Evolutionary conservation across 1,140 invertebrate genomes (phyloP).

Genomic region (Goniozus legneri): DNA sequence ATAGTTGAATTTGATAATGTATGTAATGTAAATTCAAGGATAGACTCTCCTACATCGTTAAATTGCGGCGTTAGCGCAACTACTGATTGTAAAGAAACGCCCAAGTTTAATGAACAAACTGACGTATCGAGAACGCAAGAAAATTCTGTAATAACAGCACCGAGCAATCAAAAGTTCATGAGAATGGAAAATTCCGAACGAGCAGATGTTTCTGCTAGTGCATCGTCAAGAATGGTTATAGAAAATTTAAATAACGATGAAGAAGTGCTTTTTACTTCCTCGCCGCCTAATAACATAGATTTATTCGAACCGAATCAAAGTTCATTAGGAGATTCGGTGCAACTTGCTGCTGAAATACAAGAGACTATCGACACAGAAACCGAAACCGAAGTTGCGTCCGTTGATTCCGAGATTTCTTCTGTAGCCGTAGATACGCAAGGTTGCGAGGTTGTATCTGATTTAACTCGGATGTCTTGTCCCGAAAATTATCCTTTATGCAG

Average conservation of each 20-base stretch:
- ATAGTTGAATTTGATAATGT: conserved; percentile 2
- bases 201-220: no score
- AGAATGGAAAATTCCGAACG: no score
- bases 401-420: conserved; percentile 38
- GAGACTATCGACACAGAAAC: conserved; percentile 32
- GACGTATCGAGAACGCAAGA: no score
- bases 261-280: conserved; percentile 21
- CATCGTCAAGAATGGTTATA: conserved; percentile 13
- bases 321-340: conserved; percentile 7
- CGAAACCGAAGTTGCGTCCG: conserved; percentile 38
- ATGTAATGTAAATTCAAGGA: no score
- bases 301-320: conserved; percentile 4
- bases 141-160: no score
- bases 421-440: conserved; percentile 4
- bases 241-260: conserved; percentile 27
- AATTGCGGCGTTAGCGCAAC: no score
- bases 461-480: conserved; percentile 11
- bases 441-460: conserved; percentile 23
- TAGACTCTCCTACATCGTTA: no score
- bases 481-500: conserved; percentile 31
- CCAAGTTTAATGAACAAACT: no score
- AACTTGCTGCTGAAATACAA: conserved; percentile 6
- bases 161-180: no score
- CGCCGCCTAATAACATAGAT: not conserved
- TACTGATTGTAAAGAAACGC: no score